Conservation (phyloP, 2,113 vertebrate genomes). For the Riparia riparia region DNA sequence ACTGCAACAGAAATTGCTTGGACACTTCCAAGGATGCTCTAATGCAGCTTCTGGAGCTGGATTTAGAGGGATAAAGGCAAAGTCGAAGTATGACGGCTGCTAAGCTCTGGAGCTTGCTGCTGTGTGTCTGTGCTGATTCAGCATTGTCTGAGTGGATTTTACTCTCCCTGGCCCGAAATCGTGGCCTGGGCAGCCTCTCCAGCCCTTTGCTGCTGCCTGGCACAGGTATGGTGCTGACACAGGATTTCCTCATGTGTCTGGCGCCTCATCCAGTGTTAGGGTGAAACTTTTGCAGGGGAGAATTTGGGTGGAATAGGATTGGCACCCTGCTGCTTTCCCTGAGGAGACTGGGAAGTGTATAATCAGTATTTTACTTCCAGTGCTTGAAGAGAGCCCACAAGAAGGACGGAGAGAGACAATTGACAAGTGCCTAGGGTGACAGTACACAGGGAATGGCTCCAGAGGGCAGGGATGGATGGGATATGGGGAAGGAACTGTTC, state of each 20-base stretch:
- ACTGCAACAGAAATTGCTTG: not conserved
- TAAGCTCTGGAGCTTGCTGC: not conserved
- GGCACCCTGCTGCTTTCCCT: not conserved
- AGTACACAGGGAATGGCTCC: not conserved
- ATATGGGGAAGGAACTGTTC: not conserved
- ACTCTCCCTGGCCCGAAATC: not conserved
- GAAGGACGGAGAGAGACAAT: not conserved
- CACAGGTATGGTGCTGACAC: not conserved
- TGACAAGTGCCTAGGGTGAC: not conserved
- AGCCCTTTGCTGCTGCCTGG: not conserved
- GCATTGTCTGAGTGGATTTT: not conserved
- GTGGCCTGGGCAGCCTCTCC: not conserved
- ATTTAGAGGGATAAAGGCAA: not conserved
- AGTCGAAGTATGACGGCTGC: not conserved
- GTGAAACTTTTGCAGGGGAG: not conserved
- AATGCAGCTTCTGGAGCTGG: not conserved
- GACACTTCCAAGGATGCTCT: not conserved
- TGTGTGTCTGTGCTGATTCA: not conserved
- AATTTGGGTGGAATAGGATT: not conserved
- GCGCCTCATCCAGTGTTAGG: rapidly evolving
- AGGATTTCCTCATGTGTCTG: not conserved
- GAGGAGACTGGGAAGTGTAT: not conserved
- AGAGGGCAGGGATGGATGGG: not conserved
- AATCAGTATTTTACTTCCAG: not conserved
- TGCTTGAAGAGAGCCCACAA: not conserved